Base-by-base conservation (phyloP, 2,113 vertebrate genomes). In the Corydoras sp. region DNA sequence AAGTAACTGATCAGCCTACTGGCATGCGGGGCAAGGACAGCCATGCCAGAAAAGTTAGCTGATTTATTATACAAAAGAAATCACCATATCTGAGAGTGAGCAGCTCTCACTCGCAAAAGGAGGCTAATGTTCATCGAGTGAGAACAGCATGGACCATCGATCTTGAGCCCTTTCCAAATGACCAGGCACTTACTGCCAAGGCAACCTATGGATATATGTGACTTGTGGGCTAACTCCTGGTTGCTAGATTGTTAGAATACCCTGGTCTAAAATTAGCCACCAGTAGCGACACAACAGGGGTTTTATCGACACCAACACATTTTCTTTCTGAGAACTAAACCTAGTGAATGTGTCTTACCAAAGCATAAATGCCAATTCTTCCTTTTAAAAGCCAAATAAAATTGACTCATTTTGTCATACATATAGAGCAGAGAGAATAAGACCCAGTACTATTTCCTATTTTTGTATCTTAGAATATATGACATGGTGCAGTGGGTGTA, bases 71-170 rank as follows among this genome's bases (percentile, higher is more conserved):
- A 62, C 58, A 30, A 74, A 68, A 62, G 30, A 61, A 73, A 61
- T 67, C 63, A 60, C 31, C 56, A 54, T 53, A 67, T 74, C 72
- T 60, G 12, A 13, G 71, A 56, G 65, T 58, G 66, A 73, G 50
- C 72, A 59, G 60, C 59, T 62, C 50, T 77, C 24, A 10, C 29
- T 71, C 65, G 58, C 65, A 71, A 58, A 77, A 69, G 65, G 65
- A 73, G 56, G 66, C 75, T 77, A 69, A 77, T 70, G 76, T 49
- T 43, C 73, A 71, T 78, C 24, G 72, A 75, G 68, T 10, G 56
- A 70, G 72, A 74, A 61, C 76, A 71, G 68, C 50, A 13, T 58
- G 72, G 59, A 63, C 51, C 58, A 71, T 71, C 55, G 76, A 78
- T 74, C 68, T 55, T 43, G 51, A 59, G 53, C 68, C 62, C 70